These are phyloP conservation scores for Mesorhabditis sp. DNA, from an alignment of 2,888 invertebrate genomes.

Conservation along the genomic window DNA sequence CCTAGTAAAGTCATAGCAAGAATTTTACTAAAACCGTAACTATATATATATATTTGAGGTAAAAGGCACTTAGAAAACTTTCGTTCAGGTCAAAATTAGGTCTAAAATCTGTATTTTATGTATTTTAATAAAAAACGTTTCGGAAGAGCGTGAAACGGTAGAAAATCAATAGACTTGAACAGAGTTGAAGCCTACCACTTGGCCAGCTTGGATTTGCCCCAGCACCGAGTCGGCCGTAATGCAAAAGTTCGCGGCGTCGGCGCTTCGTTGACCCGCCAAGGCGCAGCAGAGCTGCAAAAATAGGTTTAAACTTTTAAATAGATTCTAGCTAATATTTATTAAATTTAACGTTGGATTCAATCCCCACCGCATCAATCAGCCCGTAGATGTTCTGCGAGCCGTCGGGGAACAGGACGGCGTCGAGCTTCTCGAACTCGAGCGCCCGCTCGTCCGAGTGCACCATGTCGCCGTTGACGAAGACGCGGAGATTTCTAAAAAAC, in stretches of 20 bases:
- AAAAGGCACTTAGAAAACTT: no score
- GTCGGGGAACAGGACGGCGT: conserved; percentile 28
- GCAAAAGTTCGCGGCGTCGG: conserved; percentile 28
- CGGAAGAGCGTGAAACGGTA: no score
- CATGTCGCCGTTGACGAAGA: conserved; percentile 50
- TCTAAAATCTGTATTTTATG: no score
- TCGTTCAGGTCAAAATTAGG: no score
- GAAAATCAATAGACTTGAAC: no score
- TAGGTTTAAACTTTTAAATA: not conserved
- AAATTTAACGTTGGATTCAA: not conserved
- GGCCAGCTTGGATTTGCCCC: conserved; percentile 66
- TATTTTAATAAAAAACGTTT: no score
- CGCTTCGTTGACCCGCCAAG: conserved; percentile 37
- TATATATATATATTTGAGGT: no score
- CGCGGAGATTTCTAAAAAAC: conserved; percentile 43
- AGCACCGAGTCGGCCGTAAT: conserved; percentile 67
- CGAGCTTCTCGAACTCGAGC: conserved; percentile 20
- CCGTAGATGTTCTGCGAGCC: conserved; percentile 28
- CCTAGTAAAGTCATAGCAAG: no score
- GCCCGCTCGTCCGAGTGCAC: conserved; percentile 33
- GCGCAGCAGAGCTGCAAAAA: conserved; percentile 38
- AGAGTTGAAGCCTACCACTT: conserved; percentile 51
- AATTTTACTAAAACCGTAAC: no score
- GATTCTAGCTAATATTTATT: not conserved
- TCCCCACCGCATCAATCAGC: conserved; percentile 29